Conservation (phyloP, 1,140 invertebrate genomes). For the Drosophila aff. region DNA sequence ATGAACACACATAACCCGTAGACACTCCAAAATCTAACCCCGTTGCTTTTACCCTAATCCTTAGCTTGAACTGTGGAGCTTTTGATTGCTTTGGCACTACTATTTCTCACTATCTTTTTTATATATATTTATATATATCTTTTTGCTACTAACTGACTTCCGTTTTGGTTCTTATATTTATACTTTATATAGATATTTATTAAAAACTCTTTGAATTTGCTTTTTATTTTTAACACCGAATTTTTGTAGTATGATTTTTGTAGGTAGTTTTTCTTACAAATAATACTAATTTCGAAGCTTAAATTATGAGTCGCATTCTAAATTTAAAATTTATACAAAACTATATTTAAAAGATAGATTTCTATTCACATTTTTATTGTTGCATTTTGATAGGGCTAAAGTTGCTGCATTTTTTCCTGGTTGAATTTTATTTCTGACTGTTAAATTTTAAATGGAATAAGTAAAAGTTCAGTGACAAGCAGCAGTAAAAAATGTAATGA, state of each 20-base stretch:
- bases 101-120: not conserved
- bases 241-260: not conserved
- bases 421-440: not conserved
- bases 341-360: not conserved
- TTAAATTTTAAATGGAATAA: too few species aligned
- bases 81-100: slow-evolving; percentile 17
- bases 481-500: too few species aligned
- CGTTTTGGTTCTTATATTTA: not conserved
- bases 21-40: slow-evolving; percentile 12
- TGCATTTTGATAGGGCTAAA: not conserved
- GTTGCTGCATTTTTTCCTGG: not conserved
- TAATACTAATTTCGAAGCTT: not conserved
- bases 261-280: not conserved
- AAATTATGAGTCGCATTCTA: not conserved
- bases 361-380: not conserved
- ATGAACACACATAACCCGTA: slow-evolving; percentile 25
- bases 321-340: not conserved
- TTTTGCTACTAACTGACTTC: slow-evolving; percentile 8
- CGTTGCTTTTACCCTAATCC: slow-evolving; percentile 28
- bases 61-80: slow-evolving; percentile 15
- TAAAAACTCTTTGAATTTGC: not conserved
- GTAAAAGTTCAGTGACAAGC: too few species aligned
- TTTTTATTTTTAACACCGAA: not conserved
- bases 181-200: not conserved
- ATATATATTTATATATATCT: not conserved